phyloP scores from a whole-genome alignment of 2,797 vertebrate genomes.

The Rhincodon typus region DNA sequence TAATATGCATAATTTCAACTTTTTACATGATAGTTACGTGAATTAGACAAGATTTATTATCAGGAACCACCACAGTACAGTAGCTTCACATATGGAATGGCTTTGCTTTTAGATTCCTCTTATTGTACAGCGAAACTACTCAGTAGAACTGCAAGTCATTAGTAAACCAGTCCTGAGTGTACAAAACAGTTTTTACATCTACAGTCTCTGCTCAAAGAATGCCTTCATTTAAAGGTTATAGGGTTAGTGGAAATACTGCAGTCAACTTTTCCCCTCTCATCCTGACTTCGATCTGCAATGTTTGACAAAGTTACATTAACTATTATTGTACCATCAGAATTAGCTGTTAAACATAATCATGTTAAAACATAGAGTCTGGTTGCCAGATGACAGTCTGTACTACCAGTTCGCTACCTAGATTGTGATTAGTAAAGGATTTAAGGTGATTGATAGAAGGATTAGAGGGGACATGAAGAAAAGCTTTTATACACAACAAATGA shows the following conservation, averaged over 20 bases:
- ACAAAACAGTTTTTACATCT: background rate
- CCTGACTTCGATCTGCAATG: background rate
- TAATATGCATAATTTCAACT: background rate
- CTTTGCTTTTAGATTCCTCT: background rate
- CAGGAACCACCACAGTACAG: background rate
- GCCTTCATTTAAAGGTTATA: background rate
- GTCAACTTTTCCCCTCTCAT: background rate
- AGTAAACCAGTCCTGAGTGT: background rate
- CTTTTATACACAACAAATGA: background rate
- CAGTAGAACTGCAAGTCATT: constrained; percentile 13
- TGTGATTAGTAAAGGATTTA: background rate
- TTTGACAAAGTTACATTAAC: background rate
- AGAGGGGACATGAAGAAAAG: background rate
- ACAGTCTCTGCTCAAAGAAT: constrained; percentile 1
- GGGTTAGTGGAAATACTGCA: background rate
- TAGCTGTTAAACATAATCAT: background rate
- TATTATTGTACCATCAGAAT: background rate
- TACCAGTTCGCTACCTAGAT: background rate
- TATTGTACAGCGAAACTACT: background rate
- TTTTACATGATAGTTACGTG: background rate
- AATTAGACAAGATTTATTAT: background rate
- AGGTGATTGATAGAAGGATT: background rate
- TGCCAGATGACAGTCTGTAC: background rate
- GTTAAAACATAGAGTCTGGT: background rate
- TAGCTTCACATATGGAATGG: background rate